A percentile compares a stretch with the other conserved stretches of the same genome.
phyloP scores from a whole-genome alignment of 2,888 invertebrate genomes.

The Caenorhabditis sp. region DNA sequence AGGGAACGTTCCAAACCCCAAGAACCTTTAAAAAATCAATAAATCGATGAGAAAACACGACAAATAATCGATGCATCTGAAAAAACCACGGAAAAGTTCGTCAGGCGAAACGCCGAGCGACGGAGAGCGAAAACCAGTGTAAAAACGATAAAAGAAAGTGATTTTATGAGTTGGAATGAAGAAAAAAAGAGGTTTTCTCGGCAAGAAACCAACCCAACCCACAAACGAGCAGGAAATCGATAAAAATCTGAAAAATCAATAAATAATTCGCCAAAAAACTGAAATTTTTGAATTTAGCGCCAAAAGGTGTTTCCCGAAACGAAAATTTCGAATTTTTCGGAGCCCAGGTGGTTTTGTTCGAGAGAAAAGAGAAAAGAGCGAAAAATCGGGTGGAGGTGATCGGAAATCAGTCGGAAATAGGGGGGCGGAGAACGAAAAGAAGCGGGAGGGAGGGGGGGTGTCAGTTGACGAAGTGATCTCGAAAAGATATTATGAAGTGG shows the following conservation, averaged over 20 bases:
- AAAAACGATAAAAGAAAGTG: constrained; percentile 58
- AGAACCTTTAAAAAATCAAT: not conserved
- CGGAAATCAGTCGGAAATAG: constrained; percentile 59
- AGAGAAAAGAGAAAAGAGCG: too few relatives aligned
- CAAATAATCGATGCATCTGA: too few relatives aligned
- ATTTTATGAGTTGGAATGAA: constrained; percentile 45
- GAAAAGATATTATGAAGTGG: constrained; percentile 21
- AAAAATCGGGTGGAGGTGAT: constrained; percentile 37
- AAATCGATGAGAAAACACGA: too few relatives aligned
- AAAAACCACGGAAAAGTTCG: not conserved
- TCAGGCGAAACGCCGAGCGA: too few relatives aligned
- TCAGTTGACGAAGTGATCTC: constrained; percentile 15
- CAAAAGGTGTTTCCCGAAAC: not conserved
- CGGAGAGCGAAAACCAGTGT: constrained; percentile 21
- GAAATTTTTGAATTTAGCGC: not conserved
- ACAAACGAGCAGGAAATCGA: not conserved
- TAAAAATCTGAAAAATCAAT: not conserved
- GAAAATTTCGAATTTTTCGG: not conserved
- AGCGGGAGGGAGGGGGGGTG: constrained; percentile 25
- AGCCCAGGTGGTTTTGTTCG: constrained; percentile 32
- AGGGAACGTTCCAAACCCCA: not conserved
- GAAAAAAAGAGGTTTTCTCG: constrained; percentile 1
- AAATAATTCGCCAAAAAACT: not conserved
- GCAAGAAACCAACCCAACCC: constrained; percentile 24
- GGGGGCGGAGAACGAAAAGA: constrained; percentile 40